A percentile compares a stretch with the other conserved stretches of the same genome.
Evolutionary conservation across 23 tunicate species (phyloP).

Genomic region (Styela plicata): DNA sequence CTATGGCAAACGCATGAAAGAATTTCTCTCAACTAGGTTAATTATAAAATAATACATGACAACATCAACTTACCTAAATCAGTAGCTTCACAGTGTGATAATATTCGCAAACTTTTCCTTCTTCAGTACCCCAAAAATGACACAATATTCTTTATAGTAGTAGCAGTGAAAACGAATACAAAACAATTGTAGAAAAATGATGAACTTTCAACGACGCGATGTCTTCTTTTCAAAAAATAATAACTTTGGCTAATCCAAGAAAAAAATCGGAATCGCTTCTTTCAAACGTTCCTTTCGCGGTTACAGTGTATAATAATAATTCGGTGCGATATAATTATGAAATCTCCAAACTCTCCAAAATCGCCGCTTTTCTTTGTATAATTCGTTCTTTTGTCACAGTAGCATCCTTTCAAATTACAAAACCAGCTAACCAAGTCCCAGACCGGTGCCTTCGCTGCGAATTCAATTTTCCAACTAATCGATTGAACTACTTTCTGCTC

Average conservation of each 20-base stretch:
- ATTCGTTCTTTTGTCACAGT: slow-evolving; percentile 18
- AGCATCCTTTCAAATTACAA: slow-evolving; percentile 14
- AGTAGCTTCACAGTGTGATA: background rate
- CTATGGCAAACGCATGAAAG: too few relatives aligned
- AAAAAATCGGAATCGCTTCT: background rate
- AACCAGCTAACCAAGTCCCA: slow-evolving; percentile 12
- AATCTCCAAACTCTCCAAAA: background rate
- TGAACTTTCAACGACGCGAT: background rate
- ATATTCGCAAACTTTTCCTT: background rate
- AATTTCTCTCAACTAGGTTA: too few relatives aligned
- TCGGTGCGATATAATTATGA: background rate
- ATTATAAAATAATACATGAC: background rate
- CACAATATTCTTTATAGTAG: background rate
- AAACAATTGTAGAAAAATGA: background rate
- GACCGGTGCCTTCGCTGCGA: background rate
- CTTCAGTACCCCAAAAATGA: background rate
- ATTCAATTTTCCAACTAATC: background rate
- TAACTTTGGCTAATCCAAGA: background rate
- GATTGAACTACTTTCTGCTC: background rate
- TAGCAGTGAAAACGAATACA: background rate
- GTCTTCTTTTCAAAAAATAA: background rate
- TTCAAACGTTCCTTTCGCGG: background rate
- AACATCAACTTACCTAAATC: background rate
- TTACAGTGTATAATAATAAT: background rate
- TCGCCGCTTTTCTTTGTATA: background rate